A percentile compares a stretch with the other conserved stretches of the same genome.
Evolutionary conservation across 2,113 vertebrate genomes (phyloP).

Genomic region (Etia nguti): DNA sequence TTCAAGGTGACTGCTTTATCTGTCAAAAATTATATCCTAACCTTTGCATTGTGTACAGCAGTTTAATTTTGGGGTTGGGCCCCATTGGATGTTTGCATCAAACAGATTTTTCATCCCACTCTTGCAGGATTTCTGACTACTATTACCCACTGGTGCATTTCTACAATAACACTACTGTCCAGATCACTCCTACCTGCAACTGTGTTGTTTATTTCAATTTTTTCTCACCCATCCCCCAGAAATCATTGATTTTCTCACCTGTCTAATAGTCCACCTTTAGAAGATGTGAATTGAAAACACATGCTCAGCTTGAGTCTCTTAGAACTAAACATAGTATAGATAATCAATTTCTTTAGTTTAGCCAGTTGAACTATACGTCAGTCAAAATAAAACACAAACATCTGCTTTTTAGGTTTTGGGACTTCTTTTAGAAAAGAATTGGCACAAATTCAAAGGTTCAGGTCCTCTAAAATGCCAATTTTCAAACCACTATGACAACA

Average conservation of each 20-base stretch:
- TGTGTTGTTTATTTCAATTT: not conserved
- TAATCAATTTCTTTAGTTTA: not conserved
- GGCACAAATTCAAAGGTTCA: not conserved
- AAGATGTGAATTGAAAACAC: not conserved
- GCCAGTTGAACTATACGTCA: not conserved
- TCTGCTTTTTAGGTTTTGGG: not conserved
- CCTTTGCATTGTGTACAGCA: not conserved
- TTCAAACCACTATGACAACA: not conserved
- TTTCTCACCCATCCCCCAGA: not conserved
- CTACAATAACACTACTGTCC: not conserved
- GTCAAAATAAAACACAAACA: not conserved
- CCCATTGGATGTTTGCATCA: not conserved
- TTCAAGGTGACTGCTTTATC: slow-evolving; percentile 44
- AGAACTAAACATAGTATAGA: not conserved
- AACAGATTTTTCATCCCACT: not conserved
- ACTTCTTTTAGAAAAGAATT: not conserved
- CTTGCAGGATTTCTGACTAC: not conserved
- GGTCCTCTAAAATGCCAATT: not conserved
- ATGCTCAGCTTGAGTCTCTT: not conserved
- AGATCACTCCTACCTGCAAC: not conserved
- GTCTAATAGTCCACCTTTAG: not conserved
- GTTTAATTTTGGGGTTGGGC: not conserved
- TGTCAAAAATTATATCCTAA: not conserved
- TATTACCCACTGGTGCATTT: not conserved
- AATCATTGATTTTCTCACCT: not conserved